phyloP scores from a whole-genome alignment of 2,888 invertebrate species.

The Agonopterix heracliana region DNA sequence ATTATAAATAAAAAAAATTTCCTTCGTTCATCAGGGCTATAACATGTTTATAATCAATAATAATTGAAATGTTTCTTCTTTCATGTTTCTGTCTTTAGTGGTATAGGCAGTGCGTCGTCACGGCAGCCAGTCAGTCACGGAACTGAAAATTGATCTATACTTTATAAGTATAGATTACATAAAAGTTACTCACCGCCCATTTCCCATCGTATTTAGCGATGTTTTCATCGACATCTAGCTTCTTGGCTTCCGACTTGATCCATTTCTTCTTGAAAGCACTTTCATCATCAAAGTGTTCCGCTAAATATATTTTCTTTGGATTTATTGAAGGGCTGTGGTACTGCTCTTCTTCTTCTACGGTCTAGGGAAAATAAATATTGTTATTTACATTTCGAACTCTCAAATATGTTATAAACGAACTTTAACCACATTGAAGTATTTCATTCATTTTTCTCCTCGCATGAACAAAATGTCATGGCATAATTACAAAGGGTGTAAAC shows the following conservation, averaged over 20 bases:
- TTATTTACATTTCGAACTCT: neutral
- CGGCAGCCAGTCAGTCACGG: too few relatives aligned
- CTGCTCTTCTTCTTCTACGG: constrained; percentile 57
- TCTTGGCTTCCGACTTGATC: constrained; percentile 93
- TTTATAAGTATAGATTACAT: neutral
- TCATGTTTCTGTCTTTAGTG: too few relatives aligned
- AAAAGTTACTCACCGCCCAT: constrained; percentile 69
- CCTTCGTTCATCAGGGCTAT: too few relatives aligned
- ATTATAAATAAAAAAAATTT: too few relatives aligned
- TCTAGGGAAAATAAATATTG: constrained; percentile 21
- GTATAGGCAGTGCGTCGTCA: too few relatives aligned
- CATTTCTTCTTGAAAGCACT: constrained; percentile 85
- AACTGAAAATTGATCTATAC: too few relatives aligned
- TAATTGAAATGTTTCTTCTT: too few relatives aligned
- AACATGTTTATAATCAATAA: too few relatives aligned
- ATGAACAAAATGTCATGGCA: too few relatives aligned
- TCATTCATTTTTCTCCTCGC: too few relatives aligned
- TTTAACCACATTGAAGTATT: neutral
- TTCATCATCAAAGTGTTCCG: constrained; percentile 91
- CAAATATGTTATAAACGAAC: neutral
- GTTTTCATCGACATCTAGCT: constrained; percentile 90
- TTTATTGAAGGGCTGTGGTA: constrained; percentile 84
- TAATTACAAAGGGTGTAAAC: too few relatives aligned
- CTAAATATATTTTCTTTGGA: constrained; percentile 80
- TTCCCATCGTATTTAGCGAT: constrained; percentile 96